phyloP scores from a whole-genome alignment of 2,797 vertebrate genomes.

The Trichosurus vulpecula region DNA sequence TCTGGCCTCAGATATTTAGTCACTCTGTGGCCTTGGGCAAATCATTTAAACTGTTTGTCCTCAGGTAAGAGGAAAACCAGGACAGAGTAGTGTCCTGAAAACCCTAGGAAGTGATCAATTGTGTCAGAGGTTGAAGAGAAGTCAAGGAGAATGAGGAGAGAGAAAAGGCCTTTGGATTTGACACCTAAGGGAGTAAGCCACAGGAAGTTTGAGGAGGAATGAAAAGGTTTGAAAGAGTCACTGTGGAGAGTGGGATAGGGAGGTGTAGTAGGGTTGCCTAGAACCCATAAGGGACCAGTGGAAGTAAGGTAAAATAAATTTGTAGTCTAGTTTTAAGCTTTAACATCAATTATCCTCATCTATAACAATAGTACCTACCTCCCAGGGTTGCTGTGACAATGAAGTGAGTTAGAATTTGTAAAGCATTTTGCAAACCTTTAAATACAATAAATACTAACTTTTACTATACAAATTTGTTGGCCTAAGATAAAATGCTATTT shows the following conservation, averaged over 20 bases:
- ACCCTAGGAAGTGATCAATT: not conserved
- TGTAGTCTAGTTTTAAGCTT: not conserved
- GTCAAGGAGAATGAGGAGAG: not conserved
- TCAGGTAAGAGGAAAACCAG: not conserved
- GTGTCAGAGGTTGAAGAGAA: not conserved
- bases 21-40: not conserved
- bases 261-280: not conserved
- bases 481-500: not conserved
- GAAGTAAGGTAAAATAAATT: not conserved
- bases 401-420: not conserved
- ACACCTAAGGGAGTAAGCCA: not conserved
- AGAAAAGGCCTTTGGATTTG: not conserved
- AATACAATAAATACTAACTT: not conserved
- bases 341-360: not conserved
- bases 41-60: not conserved
- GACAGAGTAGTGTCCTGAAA: not conserved
- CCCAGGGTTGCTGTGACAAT: not conserved
- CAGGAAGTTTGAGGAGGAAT: not conserved
- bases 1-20: not conserved
- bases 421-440: not conserved
- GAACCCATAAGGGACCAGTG: not conserved
- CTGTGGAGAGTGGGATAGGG: not conserved
- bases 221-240: not conserved
- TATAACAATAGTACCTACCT: not conserved
- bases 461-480: not conserved